Percentiles rank a stretch among this genome's conserved stretches.
Conservation (phyloP, 2,797 vertebrate genomes). For the Zalophus californianus region DNA sequence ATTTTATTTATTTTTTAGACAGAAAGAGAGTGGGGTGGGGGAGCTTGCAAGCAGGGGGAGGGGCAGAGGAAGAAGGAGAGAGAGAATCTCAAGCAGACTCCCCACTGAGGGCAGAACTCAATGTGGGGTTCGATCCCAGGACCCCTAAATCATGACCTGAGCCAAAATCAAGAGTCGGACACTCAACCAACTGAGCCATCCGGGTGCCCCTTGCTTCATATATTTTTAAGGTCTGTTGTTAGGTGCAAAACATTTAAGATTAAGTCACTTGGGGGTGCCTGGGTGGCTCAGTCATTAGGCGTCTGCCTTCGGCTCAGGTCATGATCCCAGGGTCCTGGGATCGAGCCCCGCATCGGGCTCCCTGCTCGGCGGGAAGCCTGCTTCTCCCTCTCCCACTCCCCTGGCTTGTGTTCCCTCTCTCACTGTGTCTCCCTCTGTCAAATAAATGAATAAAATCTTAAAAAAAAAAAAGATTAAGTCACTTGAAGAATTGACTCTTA, state of each 20-base stretch:
- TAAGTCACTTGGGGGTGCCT: background rate
- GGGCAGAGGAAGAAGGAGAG: background rate
- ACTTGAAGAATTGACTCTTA: background rate
- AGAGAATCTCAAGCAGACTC: background rate
- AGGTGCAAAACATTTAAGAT: background rate
- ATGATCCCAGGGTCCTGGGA: too few relatives aligned
- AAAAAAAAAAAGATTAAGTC: background rate
- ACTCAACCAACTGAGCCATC: background rate
- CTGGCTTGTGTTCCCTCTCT: too few relatives aligned
- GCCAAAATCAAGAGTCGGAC: background rate
- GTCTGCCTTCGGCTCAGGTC: too few relatives aligned
- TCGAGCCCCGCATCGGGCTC: too few relatives aligned
- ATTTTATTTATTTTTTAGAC: background rate
- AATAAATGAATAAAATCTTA: too few relatives aligned
- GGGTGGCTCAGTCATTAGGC: too few relatives aligned
- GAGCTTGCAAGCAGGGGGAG: background rate
- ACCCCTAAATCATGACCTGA: background rate
- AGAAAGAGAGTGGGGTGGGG: background rate
- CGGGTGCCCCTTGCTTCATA: background rate
- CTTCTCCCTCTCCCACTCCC: too few relatives aligned
- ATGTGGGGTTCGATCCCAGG: background rate
- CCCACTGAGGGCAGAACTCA: background rate
- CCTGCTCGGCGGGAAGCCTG: too few relatives aligned
- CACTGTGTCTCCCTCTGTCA: too few relatives aligned
- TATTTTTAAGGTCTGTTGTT: background rate